Conservation (phyloP, 2,797 vertebrate genomes). For the Hyperoplus lanceolatus region DNA sequence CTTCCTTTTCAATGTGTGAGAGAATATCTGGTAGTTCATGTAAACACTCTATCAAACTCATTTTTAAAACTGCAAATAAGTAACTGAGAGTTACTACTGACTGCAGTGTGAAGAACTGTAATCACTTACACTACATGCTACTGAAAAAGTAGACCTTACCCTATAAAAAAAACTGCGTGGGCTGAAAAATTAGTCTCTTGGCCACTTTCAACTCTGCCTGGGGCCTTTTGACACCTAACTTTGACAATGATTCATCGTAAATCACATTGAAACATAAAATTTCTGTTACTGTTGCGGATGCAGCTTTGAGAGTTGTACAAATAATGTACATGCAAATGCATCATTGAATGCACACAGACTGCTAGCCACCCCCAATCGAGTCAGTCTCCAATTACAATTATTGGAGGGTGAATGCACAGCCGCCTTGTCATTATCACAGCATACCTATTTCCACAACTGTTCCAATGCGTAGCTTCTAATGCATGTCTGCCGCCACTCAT, state of each 20-base stretch:
- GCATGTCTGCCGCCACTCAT: slow-evolving; percentile 4
- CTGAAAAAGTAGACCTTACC: background rate
- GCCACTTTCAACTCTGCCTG: background rate
- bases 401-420: slow-evolving; percentile 35
- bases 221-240: background rate
- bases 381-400: slow-evolving; percentile 15
- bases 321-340: slow-evolving; percentile 14
- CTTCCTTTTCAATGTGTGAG: slow-evolving; percentile 46
- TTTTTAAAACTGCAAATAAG: too few relatives aligned
- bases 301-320: slow-evolving; percentile 21
- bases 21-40: slow-evolving; percentile 45
- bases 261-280: background rate
- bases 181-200: background rate
- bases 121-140: background rate
- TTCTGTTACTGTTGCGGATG: background rate
- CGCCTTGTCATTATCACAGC: background rate
- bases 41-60: too few relatives aligned
- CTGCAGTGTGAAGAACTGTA: background rate
- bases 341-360: slow-evolving; percentile 1
- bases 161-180: background rate
- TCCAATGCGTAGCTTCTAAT: background rate
- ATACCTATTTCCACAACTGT: slow-evolving; percentile 30
- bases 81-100: too few relatives aligned
- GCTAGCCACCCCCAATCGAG: background rate
- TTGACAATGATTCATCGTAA: background rate